A percentile compares a stretch with the other conserved stretches of the same genome.
Conservation (phyloP, 1,140 invertebrate genomes). For the Lepidurus apus region DNA sequence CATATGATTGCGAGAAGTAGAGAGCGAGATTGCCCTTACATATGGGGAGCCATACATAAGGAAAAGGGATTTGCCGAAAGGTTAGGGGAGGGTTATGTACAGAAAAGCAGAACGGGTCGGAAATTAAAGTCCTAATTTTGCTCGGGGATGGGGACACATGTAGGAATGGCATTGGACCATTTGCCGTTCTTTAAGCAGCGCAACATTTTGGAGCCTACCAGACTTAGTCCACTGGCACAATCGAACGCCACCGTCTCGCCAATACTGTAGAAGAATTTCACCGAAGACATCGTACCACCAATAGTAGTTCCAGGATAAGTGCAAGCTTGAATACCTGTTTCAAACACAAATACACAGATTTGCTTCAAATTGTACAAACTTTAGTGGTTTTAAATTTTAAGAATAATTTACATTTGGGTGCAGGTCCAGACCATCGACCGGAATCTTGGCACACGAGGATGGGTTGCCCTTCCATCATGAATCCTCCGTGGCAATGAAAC, state of each 20-base stretch:
- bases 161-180: slow-evolving; percentile 75
- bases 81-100: slow-evolving; percentile 18
- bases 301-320: slow-evolving; percentile 78
- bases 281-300: slow-evolving; percentile 72
- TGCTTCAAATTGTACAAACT: neutral
- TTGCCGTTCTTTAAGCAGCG: slow-evolving; percentile 71
- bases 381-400: neutral
- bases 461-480: slow-evolving; percentile 77
- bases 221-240: slow-evolving; percentile 66
- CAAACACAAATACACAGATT: slow-evolving; percentile 4
- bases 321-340: slow-evolving; percentile 67
- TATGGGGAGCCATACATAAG: neutral
- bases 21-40: neutral
- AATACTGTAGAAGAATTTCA: slow-evolving; percentile 79
- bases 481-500: slow-evolving; percentile 78
- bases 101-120: neutral
- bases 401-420: slow-evolving; percentile 69
- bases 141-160: slow-evolving; percentile 41
- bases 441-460: slow-evolving; percentile 81
- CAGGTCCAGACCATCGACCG: slow-evolving; percentile 73
- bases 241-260: slow-evolving; percentile 78
- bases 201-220: slow-evolving; percentile 67
- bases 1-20: slow-evolving; percentile 1
- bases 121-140: neutral
- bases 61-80: neutral